These are phyloP conservation scores for Otolemur garnettii DNA, from an alignment of 2,113 vertebrate species.

Conservation along the genomic window DNA sequence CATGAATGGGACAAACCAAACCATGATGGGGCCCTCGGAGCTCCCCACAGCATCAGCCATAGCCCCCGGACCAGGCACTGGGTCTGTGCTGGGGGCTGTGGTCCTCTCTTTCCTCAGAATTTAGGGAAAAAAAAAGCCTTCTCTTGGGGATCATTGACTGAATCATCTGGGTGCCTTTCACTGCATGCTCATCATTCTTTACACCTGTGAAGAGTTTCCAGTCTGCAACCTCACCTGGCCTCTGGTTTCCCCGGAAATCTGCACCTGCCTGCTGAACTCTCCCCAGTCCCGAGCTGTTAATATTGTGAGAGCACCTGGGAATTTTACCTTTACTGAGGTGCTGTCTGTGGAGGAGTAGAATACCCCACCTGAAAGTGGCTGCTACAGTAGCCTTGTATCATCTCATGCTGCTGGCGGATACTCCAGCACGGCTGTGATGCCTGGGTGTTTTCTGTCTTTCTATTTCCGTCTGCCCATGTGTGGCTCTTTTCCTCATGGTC, in stretches of 20 bases:
- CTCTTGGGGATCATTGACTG: not conserved
- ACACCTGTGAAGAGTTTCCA: fast-evolving
- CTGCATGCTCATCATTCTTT: no score
- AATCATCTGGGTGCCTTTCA: not conserved
- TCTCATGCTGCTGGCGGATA: not conserved
- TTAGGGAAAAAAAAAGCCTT: no score
- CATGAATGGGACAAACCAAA: conserved; percentile 66
- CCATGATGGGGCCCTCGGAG: not conserved
- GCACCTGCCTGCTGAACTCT: not conserved
- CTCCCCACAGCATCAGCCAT: no score
- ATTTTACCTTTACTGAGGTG: no score
- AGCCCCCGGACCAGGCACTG: no score
- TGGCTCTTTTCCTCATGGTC: not conserved
- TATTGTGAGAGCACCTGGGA: not conserved
- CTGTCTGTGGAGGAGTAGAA: not conserved
- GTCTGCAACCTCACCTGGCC: not conserved
- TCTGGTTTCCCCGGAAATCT: not conserved
- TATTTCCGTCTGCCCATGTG: fast-evolving
- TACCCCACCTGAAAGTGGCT: fast-evolving
- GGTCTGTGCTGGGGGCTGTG: no score
- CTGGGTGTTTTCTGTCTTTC: not conserved
- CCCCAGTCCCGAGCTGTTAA: not conserved
- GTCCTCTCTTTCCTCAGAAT: no score
- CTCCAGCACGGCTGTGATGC: fast-evolving
- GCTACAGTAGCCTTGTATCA: fast-evolving